Evolutionary conservation across 2,888 invertebrate species (phyloP).

Genomic region (Sipha maydis): DNA sequence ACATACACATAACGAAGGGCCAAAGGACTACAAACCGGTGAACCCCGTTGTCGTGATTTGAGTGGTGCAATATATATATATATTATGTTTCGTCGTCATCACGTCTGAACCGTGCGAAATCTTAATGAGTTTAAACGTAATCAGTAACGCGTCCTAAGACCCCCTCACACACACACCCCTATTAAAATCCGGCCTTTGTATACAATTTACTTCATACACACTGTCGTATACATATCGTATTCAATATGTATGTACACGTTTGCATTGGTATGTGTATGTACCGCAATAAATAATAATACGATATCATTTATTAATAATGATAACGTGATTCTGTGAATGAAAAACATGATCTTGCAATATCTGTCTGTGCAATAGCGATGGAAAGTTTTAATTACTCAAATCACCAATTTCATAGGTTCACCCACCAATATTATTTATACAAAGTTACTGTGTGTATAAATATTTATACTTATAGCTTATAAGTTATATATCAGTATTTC

Average conservation of each 20-base stretch:
- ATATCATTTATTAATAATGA: no score
- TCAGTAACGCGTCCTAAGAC: neutral
- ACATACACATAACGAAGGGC: constrained; percentile 20
- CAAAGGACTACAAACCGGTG: neutral
- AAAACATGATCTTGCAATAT: neutral
- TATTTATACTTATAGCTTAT: no score
- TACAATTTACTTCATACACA: neutral
- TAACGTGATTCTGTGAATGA: neutral
- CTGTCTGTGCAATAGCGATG: no score
- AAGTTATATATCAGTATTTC: no score
- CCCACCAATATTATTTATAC: no score
- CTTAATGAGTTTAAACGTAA: neutral
- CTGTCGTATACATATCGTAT: no score
- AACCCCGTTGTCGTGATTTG: constrained; percentile 22
- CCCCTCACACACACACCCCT: neutral
- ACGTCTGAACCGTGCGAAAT: neutral
- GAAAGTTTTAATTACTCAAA: no score
- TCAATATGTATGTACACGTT: no score
- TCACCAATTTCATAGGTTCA: no score
- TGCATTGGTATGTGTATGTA: no score
- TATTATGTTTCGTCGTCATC: neutral
- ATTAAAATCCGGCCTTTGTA: neutral
- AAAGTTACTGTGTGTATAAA: no score
- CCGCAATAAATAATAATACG: neutral
- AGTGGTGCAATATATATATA: neutral